Evolutionary conservation across 2,113 vertebrate genomes (phyloP), one percentile per base, ranked within the genome.

Genomic region (Cyanocitta stelleri): DNA sequence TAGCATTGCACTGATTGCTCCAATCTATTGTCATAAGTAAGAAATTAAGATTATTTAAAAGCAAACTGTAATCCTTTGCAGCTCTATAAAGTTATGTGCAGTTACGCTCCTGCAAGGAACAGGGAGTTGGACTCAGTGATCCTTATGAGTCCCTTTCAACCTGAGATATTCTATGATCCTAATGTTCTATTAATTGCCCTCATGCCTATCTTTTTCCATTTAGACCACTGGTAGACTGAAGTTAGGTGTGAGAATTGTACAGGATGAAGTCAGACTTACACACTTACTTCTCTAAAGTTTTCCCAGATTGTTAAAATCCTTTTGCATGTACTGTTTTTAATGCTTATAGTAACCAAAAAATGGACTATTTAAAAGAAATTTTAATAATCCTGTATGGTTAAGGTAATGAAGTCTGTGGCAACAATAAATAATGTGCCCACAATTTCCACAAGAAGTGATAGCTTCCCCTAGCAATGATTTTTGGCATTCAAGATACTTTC

Each of bases 401-500:
- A 56, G 27, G 44, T 46, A 66, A 63, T 62, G 24, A 59, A 93
- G 75, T 64, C 90, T 16, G 32, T 92, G 20, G 41, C 74, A 93
- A 85, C 63, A 58, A 55, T 67, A 93, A 95, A 94, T 87, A 48
- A 96, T 55, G 54, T 87, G 37, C 71, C 85, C 35, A 35, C 46
- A 85, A 52, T 63, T 83, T 97, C 64, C 59, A 51, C 39, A 94
- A 87, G 79, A 96, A 97, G 46, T 30, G 49, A 55, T 90, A 83
- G 2, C 56, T 97, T 96, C 67, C 44, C 41, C 41, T 59, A 90
- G 66, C 52, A 93, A 73, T 75, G 88, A 86, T 96, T 97, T 97
- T 95, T 96, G 87, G 87, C 72, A 76, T 92, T 92, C 74, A 91
- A 89, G 77, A 90, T 97, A 88, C 85, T 96, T 94, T 89, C 59